phyloP scores from a whole-genome alignment of 2,888 invertebrate genomes.

The Ormyrus nitidulus region DNA sequence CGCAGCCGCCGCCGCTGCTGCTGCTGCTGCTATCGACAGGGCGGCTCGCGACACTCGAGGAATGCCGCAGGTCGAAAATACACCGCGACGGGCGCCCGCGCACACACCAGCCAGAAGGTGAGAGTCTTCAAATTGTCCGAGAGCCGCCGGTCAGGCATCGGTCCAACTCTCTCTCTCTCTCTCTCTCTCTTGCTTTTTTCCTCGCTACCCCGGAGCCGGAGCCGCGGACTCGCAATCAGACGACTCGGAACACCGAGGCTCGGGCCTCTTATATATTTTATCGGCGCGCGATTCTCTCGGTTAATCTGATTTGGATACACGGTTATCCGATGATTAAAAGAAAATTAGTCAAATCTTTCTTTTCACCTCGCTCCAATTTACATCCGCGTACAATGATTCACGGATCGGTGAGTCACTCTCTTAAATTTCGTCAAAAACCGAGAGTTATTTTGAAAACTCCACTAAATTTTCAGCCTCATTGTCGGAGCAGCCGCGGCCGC shows the following conservation, averaged over 20 bases:
- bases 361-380: too few relatives aligned
- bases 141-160: constrained; percentile 73
- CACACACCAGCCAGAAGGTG: constrained; percentile 56
- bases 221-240: background rate
- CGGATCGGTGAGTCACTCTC: too few relatives aligned
- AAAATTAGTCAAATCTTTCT: background rate
- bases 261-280: too few relatives aligned
- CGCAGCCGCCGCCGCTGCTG: too few relatives aligned
- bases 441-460: too few relatives aligned
- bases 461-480: too few relatives aligned
- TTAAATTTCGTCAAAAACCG: too few relatives aligned
- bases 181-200: constrained; percentile 13
- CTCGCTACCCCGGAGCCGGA: background rate
- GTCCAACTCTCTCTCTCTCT: constrained; percentile 64
- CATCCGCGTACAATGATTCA: too few relatives aligned
- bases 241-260: background rate
- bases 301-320: background rate
- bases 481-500: too few relatives aligned
- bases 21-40: constrained; percentile 26
- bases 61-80: constrained; percentile 71
- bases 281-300: too few relatives aligned
- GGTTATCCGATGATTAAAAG: background rate
- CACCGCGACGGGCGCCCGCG: constrained; percentile 55
- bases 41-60: constrained; percentile 33
- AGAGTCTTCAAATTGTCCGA: constrained; percentile 72